phyloP scores from a whole-genome alignment of 2,797 vertebrate genomes.

The Neosilurus hyrtlii region DNA sequence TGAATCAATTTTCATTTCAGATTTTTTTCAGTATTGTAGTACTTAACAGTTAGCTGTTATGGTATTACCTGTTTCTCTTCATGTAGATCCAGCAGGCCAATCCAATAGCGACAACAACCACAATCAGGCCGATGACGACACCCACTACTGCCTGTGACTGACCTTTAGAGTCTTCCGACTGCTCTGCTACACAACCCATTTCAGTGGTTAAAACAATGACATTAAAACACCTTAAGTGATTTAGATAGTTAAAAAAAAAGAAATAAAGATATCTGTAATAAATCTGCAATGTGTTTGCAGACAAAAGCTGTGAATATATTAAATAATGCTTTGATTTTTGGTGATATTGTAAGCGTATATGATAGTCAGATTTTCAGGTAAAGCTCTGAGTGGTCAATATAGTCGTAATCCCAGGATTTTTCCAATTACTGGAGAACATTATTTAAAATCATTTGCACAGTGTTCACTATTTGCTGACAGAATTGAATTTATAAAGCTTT shows the following conservation, averaged over 20 bases:
- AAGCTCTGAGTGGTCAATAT: not conserved
- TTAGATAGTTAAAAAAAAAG: not conserved
- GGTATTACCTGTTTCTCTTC: constrained; percentile 91
- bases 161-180: constrained; percentile 66
- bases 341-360: not conserved
- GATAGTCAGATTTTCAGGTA: not conserved
- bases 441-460: not conserved
- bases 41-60: not conserved
- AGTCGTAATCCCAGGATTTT: not conserved
- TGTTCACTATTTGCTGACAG: not conserved
- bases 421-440: not conserved
- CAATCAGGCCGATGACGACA: constrained; percentile 84
- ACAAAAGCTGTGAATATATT: not conserved
- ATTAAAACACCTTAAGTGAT: not conserved
- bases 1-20: not conserved
- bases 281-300: not conserved
- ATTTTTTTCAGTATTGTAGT: not conserved
- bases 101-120: constrained; percentile 81
- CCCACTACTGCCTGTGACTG: constrained; percentile 88
- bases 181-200: constrained; percentile 55
- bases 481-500: not conserved
- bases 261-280: not conserved
- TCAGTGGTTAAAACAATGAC: constrained; percentile 1
- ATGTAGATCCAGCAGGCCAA: constrained; percentile 85
- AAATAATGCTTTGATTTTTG: not conserved